Percentiles rank a stretch among this genome's conserved stretches.
phyloP scores from a whole-genome alignment of 2,113 vertebrate species.

The rabbit (Oryctolagus cuniculus) region DNA sequence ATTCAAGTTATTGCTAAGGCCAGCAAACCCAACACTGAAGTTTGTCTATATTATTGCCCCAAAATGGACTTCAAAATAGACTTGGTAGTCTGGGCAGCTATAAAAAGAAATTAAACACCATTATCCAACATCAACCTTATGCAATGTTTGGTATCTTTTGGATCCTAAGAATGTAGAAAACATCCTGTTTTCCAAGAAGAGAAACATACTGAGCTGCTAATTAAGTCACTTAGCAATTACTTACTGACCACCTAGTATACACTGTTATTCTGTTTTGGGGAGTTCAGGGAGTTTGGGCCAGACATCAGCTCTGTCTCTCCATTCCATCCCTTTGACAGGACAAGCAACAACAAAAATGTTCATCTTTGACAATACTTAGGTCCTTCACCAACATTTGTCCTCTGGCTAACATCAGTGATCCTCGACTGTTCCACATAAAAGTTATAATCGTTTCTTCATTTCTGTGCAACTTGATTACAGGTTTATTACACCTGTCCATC shows the following conservation, averaged over 20 bases:
- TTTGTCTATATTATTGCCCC: neutral
- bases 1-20: slow-evolving; percentile 30
- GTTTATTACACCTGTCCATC: neutral
- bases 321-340: neutral
- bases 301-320: neutral
- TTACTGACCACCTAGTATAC: neutral
- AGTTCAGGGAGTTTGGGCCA: neutral
- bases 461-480: neutral
- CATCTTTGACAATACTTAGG: neutral
- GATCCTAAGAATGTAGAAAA: neutral
- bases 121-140: neutral
- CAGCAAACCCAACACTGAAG: neutral
- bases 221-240: neutral
- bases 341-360: neutral
- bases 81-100: neutral
- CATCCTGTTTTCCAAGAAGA: neutral
- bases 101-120: neutral
- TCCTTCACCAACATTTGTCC: neutral
- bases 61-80: slow-evolving; percentile 14
- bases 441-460: neutral
- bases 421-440: neutral
- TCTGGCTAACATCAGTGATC: neutral
- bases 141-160: neutral
- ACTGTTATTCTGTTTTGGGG: neutral
- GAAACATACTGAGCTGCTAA: neutral